phyloP scores from a whole-genome alignment of 2,888 invertebrate species.

The Lacanobia oleracea region DNA sequence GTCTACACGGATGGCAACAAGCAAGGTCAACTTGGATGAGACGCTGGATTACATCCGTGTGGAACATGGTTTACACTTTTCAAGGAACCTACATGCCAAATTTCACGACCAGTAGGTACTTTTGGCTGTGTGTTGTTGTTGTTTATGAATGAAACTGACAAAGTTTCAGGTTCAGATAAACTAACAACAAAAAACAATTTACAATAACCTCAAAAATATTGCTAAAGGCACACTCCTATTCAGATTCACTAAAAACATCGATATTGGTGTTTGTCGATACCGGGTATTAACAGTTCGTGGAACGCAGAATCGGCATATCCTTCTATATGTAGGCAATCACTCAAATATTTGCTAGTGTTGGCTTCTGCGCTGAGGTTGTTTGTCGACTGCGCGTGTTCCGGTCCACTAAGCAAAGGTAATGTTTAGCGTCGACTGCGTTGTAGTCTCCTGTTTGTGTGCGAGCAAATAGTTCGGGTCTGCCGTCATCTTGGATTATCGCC shows the following conservation, averaged over 20 bases:
- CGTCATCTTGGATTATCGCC: conserved; percentile 34
- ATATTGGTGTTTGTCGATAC: conserved; percentile 50
- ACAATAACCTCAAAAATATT: conserved; percentile 5
- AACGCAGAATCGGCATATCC: conserved; percentile 59
- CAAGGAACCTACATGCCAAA: too few species aligned
- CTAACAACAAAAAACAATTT: background rate
- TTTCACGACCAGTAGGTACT: too few species aligned
- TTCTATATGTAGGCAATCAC: conserved; percentile 76
- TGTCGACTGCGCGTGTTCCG: conserved; percentile 69
- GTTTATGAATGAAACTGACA: too few species aligned
- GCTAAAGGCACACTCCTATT: background rate
- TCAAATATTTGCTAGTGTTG: conserved; percentile 80
- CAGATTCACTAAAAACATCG: conserved; percentile 49
- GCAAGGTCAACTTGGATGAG: too few species aligned
- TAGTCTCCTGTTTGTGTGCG: conserved; percentile 43
- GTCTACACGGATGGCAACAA: too few species aligned
- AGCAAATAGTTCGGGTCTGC: conserved; percentile 47
- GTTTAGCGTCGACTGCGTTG: conserved; percentile 67
- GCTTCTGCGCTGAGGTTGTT: conserved; percentile 66
- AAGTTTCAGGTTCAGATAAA: too few species aligned
- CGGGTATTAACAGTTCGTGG: conserved; percentile 41
- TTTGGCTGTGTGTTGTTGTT: too few species aligned
- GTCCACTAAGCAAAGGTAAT: conserved; percentile 77
- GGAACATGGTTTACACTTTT: too few species aligned
- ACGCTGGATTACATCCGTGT: too few species aligned